Percentiles rank a stretch among this genome's conserved stretches.
phyloP scores from a whole-genome alignment of 2,888 invertebrate genomes.

The Plagiodera versicolora region DNA sequence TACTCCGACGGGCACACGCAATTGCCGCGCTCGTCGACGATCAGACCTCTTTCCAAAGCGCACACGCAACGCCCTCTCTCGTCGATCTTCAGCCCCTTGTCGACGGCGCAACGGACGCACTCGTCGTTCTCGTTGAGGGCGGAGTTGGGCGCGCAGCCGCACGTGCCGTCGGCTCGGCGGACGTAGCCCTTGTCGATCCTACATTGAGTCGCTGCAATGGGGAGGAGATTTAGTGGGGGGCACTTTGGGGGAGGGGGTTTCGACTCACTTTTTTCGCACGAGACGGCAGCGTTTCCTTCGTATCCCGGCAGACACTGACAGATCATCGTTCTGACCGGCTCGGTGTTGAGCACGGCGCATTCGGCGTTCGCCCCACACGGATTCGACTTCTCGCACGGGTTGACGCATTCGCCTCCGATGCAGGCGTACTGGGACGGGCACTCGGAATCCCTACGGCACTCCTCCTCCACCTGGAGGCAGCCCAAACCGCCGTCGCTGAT shows the following conservation, averaged over 20 bases:
- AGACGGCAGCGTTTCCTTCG: conserved; percentile 82
- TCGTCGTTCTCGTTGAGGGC: conserved; percentile 76
- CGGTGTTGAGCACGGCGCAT: conserved; percentile 78
- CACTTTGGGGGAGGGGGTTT: no score
- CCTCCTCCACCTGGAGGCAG: conserved; percentile 63
- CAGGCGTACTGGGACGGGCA: conserved; percentile 85
- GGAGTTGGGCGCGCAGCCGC: conserved; percentile 75
- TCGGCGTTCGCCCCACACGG: conserved; percentile 82
- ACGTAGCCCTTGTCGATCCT: conserved; percentile 70
- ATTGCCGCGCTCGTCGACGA: conserved; percentile 73
- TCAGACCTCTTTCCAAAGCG: conserved; percentile 75
- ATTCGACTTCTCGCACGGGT: conserved; percentile 77
- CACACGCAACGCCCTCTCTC: conserved; percentile 81
- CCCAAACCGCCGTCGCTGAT: conserved; percentile 64
- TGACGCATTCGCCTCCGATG: conserved; percentile 77
- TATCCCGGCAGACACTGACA: conserved; percentile 86
- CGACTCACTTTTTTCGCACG: conserved; percentile 77
- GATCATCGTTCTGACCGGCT: conserved; percentile 84
- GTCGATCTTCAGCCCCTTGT: conserved; percentile 75
- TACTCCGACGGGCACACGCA: conserved; percentile 75
- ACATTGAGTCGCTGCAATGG: conserved; percentile 61
- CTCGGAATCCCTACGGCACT: conserved; percentile 77
- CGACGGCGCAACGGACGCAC: conserved; percentile 72
- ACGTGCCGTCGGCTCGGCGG: conserved; percentile 66
- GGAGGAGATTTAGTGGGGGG: no score